Evolutionary conservation across 2,113 vertebrate genomes (phyloP).

Genomic region (Neotragus moschatus): DNA sequence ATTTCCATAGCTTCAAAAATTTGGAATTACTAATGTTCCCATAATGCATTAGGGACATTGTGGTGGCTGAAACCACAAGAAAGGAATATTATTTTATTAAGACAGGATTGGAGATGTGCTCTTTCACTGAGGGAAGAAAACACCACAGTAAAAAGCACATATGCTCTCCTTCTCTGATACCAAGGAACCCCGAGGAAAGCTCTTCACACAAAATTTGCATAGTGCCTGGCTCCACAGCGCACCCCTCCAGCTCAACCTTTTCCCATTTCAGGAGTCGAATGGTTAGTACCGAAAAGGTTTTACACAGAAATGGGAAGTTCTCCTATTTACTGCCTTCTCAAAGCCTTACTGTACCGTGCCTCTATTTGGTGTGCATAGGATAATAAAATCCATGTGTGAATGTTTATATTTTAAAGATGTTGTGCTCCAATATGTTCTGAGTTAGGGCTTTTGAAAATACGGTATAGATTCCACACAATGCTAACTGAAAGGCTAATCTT

Average conservation of each 20-base stretch:
- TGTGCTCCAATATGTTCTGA: slow-evolving; percentile 59
- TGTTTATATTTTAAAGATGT: slow-evolving; percentile 70
- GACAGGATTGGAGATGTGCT: slow-evolving; percentile 16
- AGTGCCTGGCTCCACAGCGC: background rate
- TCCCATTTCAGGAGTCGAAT: background rate
- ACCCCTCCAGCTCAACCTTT: background rate
- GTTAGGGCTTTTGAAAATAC: slow-evolving; percentile 65
- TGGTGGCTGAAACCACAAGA: slow-evolving; percentile 38
- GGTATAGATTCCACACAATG: slow-evolving; percentile 43
- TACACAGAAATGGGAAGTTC: background rate
- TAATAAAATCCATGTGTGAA: slow-evolving; percentile 71
- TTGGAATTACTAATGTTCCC: slow-evolving; percentile 46
- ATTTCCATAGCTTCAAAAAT: slow-evolving; percentile 38
- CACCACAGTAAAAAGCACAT: background rate
- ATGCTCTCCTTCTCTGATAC: slow-evolving; percentile 10
- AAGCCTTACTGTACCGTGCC: slow-evolving; percentile 31
- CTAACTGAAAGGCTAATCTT: slow-evolving; percentile 62
- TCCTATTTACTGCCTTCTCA: slow-evolving; percentile 21
- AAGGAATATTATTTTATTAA: slow-evolving; percentile 52
- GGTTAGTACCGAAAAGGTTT: background rate
- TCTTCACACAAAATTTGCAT: background rate
- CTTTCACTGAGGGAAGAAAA: slow-evolving; percentile 22
- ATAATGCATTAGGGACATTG: slow-evolving; percentile 15
- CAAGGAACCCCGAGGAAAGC: background rate
- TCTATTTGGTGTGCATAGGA: slow-evolving; percentile 26